Conservation (phyloP, 2,888 invertebrate genomes). For the Anticlea derivata region DNA sequence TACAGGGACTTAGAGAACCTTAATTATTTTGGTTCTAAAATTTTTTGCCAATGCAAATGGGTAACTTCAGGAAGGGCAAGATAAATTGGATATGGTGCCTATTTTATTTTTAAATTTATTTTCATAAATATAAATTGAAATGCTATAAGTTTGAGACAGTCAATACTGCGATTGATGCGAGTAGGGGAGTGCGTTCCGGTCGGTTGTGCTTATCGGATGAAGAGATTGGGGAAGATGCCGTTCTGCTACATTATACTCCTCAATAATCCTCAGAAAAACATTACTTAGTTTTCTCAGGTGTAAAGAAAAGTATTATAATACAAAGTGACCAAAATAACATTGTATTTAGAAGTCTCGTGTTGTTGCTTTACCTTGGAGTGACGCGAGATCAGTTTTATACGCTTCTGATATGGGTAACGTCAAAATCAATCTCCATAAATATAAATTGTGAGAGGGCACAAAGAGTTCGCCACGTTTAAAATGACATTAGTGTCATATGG, state of each 20-base stretch:
- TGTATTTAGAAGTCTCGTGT: not conserved
- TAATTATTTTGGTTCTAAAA: too few species aligned
- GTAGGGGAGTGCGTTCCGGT: conserved; percentile 74
- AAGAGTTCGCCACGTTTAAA: conserved; percentile 62
- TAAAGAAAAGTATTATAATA: not conserved
- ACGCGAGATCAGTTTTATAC: conserved; percentile 27
- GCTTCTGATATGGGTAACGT: conserved; percentile 36
- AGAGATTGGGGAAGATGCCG: conserved; percentile 67
- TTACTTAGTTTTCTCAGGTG: conserved; percentile 23
- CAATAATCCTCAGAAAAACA: conserved; percentile 60
- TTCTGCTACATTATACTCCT: conserved; percentile 76
- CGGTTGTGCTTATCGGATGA: conserved; percentile 76
- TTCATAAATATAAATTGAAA: conserved; percentile 38
- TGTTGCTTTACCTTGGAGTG: conserved; percentile 15
- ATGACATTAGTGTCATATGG: conserved; percentile 69
- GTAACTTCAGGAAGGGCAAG: too few species aligned
- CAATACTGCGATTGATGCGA: conserved; percentile 73
- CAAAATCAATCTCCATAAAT: conserved; percentile 46
- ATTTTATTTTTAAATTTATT: conserved; percentile 40
- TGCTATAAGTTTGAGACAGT: conserved; percentile 61
- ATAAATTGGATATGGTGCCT: conserved; percentile 1
- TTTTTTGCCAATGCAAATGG: too few species aligned
- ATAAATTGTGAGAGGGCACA: conserved; percentile 47
- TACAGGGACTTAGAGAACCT: too few species aligned
- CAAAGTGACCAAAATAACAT: not conserved